phyloP scores from a whole-genome alignment of 2,888 invertebrate species.

The Stenotaenia linearis region DNA sequence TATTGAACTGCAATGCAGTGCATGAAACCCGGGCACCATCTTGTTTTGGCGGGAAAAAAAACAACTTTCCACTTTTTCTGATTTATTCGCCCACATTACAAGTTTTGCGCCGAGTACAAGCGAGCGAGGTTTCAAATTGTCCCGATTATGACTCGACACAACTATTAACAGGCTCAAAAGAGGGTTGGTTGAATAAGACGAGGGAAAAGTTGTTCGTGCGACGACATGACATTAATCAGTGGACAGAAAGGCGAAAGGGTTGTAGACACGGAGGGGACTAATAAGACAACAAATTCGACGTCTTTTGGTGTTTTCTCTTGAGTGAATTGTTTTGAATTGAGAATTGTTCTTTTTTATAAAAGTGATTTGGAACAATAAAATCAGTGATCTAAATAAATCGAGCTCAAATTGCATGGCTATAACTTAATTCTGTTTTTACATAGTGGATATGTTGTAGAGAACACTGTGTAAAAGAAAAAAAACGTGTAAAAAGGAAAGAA shows the following conservation, averaged over 20 bases:
- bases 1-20: conserved; percentile 19
- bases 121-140: background rate
- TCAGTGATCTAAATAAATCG: no score
- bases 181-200: background rate
- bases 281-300: background rate
- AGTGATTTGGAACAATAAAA: no score
- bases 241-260: background rate
- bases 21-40: conserved; percentile 10
- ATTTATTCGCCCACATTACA: background rate
- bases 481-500: no score
- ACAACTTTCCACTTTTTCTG: background rate
- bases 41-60: background rate
- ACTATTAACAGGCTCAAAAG: background rate
- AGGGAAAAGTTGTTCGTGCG: background rate
- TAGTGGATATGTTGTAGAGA: no score
- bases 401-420: no score
- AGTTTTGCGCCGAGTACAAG: background rate
- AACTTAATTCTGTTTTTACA: no score
- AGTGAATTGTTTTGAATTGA: no score
- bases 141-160: background rate
- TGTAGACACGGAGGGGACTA: no score
- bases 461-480: no score
- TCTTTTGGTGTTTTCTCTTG: no score
- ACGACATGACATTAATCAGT: background rate
- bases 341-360: no score